Conservation (phyloP, 2,888 invertebrate genomes). For the Lingula anatina region DNA sequence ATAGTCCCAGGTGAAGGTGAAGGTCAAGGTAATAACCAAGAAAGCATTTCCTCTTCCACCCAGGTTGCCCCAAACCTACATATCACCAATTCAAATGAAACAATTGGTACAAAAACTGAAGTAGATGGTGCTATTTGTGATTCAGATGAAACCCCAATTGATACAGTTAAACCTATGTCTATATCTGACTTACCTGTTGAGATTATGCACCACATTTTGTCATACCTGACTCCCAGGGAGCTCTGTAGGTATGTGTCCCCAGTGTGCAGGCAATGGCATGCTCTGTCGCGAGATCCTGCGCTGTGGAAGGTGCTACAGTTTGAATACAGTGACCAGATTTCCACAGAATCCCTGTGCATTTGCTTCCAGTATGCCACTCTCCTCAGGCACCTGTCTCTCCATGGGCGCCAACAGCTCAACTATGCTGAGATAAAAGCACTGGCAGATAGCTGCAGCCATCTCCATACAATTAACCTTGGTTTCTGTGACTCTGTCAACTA, state of each 20-base stretch:
- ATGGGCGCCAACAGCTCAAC: not conserved
- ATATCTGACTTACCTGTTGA: not conserved
- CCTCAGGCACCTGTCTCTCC: not conserved
- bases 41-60: too few species aligned
- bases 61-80: too few species aligned
- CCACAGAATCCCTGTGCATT: not conserved
- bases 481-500: not conserved
- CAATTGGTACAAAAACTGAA: too few species aligned
- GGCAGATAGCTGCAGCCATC: not conserved
- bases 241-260: not conserved
- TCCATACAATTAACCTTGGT: not conserved
- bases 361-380: not conserved
- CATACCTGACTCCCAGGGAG: not conserved
- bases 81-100: too few species aligned
- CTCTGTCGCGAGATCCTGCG: not conserved
- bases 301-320: not conserved
- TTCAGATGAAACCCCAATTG: too few species aligned
- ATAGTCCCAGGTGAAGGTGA: too few species aligned
- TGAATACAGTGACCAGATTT: not conserved
- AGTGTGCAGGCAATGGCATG: not conserved
- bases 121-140: too few species aligned
- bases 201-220: not conserved
- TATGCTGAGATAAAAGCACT: not conserved
- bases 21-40: too few species aligned
- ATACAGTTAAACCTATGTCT: too few species aligned